Evolutionary conservation across 2,113 vertebrate genomes (phyloP), one percentile per base, ranked within the genome.

Genomic region (Crotophaga sulcirostris): DNA sequence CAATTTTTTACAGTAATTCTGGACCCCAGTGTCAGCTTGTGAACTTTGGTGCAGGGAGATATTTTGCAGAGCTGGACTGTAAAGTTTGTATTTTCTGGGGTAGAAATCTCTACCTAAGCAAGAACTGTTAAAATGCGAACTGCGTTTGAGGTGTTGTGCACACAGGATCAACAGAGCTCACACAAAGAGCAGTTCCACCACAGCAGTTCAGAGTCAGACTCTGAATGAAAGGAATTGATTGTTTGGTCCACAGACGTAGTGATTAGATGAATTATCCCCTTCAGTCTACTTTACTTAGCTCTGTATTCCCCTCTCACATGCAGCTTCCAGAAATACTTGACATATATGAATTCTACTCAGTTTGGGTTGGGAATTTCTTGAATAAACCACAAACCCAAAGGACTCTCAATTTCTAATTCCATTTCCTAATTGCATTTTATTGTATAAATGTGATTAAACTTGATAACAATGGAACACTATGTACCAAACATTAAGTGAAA

Each of bases 361-460:
- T 58, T 55, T 56, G 58, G 31, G 44, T 47, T 84, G 55, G 31
- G 56, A 67, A 84, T 60, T 42, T 40, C 76, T 94, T 9, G 20
- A 90, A 19, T 62, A 64, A 82, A 28, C 58, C 5, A 7, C n/a
- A 89, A 86, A 92, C 17, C 0, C 16, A 74, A 78, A 81, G 44
- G 42, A 11, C 13, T 91, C 75, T 72, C 47, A 6, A 75, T 80
- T 96, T 86, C 38, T 70, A 34, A 60, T 88, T 81, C 55, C 38
- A 84, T 86, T 75, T 87, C 64, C 82, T 84, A 92, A 87, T 75
- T 78, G 16, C 2, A 11, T 54, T 93, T 74, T 70, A 63, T 90
- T 95, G 64, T 51, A 93, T 89, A 94, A 97, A 87, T 73, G 66
- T 3, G 31, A 96, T 93, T 90, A 51, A 72, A 21, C 54, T 88